Base-by-base conservation (phyloP, 1,140 invertebrate species). In the Drosophila guanche region DNA sequence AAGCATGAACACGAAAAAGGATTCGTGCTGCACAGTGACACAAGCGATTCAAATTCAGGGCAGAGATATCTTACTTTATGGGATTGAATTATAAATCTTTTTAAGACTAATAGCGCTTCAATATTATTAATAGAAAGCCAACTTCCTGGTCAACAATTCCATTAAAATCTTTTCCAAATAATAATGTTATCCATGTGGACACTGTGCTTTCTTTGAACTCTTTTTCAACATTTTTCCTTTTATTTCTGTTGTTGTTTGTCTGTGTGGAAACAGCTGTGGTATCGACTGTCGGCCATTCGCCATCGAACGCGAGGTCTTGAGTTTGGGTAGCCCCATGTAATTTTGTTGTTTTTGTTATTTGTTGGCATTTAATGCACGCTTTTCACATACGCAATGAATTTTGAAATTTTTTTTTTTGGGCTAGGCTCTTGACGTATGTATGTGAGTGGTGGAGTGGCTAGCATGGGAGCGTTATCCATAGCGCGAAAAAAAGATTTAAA, bases 291-390 rank as follows among this genome's bases (percentile, higher is more conserved):
- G 10, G 29, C 16, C 27, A 53, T 22, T 5, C 43, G 12, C 27
- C 16, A 45, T 53, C 10, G 33, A 37, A 10, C 10, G 4, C 43
- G n/a, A 43, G 25, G 27, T 33, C 50, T 41, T 45, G 45, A 5
- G 37, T 29, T 42, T 61, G 27, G 16, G 41, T 45, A 25, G 12
- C 14, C 10, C 33, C 8, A 37, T 37, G 0, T 37, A 12, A 12
- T 3, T 40, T 5, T 45, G 1, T 20, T 3, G 23, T 16, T 4
- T 25, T 48, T 16, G 22, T 42, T 54, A 10, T 51, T 33, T 25
- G n/a, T 25, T n/a, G 10, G 12, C 48, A 60, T 57, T 73, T 73
- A 73, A 46, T 73, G 40, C 69, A 68, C 63, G 74, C 76, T 77
- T 52, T 67, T 46, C 58, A 52, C 53, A 65, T 68, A 46, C 65